Percentiles rank a stretch among this genome's conserved stretches.
These are phyloP conservation scores for Sebastes baramenuke DNA, from an alignment of 2,797 vertebrate genomes.

Conservation along the genomic window DNA sequence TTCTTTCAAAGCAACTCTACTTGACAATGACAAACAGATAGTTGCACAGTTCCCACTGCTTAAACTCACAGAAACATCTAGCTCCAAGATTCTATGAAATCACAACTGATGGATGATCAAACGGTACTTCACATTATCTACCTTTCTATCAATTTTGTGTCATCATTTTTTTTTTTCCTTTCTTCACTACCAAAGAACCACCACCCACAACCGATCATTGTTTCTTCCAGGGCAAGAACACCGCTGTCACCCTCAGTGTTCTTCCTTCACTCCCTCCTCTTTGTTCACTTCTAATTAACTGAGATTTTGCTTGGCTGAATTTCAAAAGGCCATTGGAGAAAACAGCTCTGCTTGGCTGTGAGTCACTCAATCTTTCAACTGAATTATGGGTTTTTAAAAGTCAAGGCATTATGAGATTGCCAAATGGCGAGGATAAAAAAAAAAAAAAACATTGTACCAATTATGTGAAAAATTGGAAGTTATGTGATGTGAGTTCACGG, in stretches of 20 bases:
- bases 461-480: conserved; percentile 47
- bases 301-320: conserved; percentile 78
- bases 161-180: conserved; percentile 3
- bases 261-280: conserved; percentile 57
- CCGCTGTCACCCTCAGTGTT: conserved; percentile 53
- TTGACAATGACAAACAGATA: neutral
- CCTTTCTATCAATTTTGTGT: conserved; percentile 21
- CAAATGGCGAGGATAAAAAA: conserved; percentile 65
- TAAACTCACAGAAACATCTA: neutral
- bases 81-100: conserved; percentile 9
- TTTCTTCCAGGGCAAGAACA: conserved; percentile 56
- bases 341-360: conserved; percentile 57
- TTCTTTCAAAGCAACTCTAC: neutral
- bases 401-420: conserved; percentile 69
- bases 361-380: conserved; percentile 72
- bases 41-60: neutral
- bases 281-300: conserved; percentile 78
- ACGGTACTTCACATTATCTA: neutral
- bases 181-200: conserved; percentile 10
- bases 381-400: conserved; percentile 77
- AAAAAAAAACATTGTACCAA: conserved; percentile 66
- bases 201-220: conserved; percentile 53
- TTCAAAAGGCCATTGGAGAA: conserved; percentile 77
- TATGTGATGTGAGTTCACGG: conserved; percentile 20
- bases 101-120: conserved; percentile 15